phyloP scores from a whole-genome alignment of 2,888 invertebrate species.

The Gryllus longicercus region DNA sequence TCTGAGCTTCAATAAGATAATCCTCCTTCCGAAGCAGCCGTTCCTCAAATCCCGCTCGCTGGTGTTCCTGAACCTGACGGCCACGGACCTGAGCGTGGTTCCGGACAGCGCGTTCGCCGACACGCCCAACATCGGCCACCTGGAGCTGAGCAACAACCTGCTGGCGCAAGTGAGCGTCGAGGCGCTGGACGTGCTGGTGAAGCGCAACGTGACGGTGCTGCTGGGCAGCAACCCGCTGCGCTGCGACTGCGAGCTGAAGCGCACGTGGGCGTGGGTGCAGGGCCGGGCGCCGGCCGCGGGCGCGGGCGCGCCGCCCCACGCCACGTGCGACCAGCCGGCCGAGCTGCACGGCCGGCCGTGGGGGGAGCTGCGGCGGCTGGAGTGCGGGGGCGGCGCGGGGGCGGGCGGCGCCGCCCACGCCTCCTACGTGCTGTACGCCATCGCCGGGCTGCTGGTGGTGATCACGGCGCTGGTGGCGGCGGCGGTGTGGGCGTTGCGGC shows the following conservation, averaged over 20 bases:
- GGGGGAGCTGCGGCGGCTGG: neutral
- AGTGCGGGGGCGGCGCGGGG: neutral
- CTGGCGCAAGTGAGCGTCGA: too few species aligned
- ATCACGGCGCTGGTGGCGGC: neutral
- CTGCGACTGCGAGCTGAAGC: neutral
- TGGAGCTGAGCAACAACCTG: too few species aligned
- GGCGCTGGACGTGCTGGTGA: too few species aligned
- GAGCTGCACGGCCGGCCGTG: neutral
- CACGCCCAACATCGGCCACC: too few species aligned
- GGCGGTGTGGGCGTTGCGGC: neutral
- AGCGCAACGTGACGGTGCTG: neutral
- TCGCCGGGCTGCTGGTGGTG: neutral
- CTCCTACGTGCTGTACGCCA: neutral
- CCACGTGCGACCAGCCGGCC: neutral
- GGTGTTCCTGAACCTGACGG: neutral
- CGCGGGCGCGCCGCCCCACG: neutral
- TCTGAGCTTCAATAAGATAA: neutral
- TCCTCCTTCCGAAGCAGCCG: neutral
- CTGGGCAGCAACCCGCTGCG: neutral
- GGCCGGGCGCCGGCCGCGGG: neutral
- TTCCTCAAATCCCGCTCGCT: neutral
- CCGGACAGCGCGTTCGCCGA: too few species aligned
- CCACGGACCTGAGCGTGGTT: neutral
- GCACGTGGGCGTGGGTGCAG: neutral
- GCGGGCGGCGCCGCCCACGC: neutral